These are phyloP conservation scores for Schizopygopsis malacanthus DNA, from an alignment of 2,797 vertebrate species.

Conservation along the genomic window DNA sequence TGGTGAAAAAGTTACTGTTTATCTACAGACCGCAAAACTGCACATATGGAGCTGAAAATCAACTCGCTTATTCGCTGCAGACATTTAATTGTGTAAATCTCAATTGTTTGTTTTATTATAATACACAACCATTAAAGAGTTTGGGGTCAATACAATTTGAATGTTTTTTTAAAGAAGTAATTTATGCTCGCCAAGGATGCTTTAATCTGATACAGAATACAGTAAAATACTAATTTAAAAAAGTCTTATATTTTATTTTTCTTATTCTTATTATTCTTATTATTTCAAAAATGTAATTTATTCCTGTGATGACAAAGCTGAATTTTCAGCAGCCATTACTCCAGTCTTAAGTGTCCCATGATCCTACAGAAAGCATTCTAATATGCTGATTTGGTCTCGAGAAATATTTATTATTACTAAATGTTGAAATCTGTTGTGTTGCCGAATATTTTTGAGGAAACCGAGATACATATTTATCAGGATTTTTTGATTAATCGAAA, in stretches of 20 bases:
- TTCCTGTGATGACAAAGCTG: neutral
- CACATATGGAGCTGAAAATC: neutral
- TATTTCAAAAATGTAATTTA: too few relatives aligned
- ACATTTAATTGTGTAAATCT: neutral
- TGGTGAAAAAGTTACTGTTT: neutral
- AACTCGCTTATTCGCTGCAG: neutral
- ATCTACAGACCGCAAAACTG: slow-evolving; percentile 10
- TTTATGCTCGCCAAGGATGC: too few relatives aligned
- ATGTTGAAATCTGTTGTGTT: neutral
- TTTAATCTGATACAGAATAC: neutral
- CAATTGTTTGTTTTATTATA: neutral
- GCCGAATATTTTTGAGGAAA: neutral
- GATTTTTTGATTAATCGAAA: neutral
- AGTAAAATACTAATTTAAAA: neutral
- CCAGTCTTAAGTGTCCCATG: neutral
- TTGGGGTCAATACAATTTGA: neutral
- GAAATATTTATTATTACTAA: neutral
- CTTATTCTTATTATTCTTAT: too few relatives aligned
- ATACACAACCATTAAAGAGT: neutral
- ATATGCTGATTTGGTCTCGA: neutral
- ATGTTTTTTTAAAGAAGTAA: neutral
- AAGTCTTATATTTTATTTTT: neutral
- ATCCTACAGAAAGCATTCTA: neutral
- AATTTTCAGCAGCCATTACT: neutral
- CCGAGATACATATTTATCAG: neutral